Base-by-base conservation (phyloP, 2,797 vertebrate species). In the Gymnopithys bicolor region DNA sequence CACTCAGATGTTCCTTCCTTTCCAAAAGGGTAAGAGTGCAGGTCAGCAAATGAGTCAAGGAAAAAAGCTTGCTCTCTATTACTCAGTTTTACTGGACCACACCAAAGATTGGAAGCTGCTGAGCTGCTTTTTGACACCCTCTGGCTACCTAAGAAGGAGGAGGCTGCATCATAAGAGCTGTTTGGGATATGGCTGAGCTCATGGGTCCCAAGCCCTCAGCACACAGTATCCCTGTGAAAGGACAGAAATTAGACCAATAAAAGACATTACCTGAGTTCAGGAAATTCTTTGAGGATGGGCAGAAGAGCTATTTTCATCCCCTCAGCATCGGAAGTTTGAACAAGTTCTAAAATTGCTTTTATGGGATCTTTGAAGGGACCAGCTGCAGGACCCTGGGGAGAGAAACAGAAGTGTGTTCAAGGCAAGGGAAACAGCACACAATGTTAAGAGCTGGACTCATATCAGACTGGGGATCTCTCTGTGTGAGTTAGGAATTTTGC, bases 291-390 rank as follows among this genome's bases (percentile, higher is more conserved):
- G 39, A 96, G 77, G 67, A 96, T 76, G 60, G 87, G 91, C n/a
- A 96, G 64, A 77, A 97, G 94, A 35, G 95, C 89, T 94, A 97
- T 95, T 95, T 95, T 96, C 95, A 95, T 97, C 27, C 95, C 95
- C 43, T 97, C 93, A 7, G 88, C 33, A 74, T 97, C 77, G 0
- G 91, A 84, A 84, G 90, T 39, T 68, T 89, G 77, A 90, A 94
- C 84, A 84, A 97, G 84, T 43, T 68, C 95, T 93, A 96, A 74
- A 91, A 96, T 71, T 51, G 87, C 46, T 92, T 93, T 74, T 56
- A 96, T 74, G 23, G 90, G 94, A 89, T 95, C 93, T 58, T 83
- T 88, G 53, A 91, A n/a, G 43, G 75, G 33, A 52, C 4, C 33
- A 64, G 60, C 77, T 51, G 63, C 43, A 55, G 87, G 60, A 68